Evolutionary conservation across 2,797 vertebrate species (phyloP).

Genomic region (Gallinago nigripennis): DNA sequence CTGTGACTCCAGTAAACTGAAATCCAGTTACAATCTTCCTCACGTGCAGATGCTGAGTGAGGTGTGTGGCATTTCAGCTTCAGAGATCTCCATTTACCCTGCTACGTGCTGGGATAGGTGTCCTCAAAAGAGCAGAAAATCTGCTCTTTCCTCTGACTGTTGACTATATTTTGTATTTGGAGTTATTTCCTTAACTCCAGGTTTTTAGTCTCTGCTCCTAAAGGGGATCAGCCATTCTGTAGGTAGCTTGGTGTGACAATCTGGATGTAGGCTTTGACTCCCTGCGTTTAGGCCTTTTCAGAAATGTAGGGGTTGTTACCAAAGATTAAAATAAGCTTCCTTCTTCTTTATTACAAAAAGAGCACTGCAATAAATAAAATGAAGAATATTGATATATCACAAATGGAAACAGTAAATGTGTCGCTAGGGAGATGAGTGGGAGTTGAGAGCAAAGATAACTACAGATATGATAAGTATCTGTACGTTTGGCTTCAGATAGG

Average conservation of each 20-base stretch:
- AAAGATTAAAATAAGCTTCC: neutral
- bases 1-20: neutral
- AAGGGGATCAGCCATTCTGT: neutral
- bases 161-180: neutral
- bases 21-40: neutral
- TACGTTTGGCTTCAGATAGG: constrained; percentile 49
- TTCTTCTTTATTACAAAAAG: neutral
- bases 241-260: neutral
- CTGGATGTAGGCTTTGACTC: neutral
- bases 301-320: neutral
- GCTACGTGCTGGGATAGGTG: neutral
- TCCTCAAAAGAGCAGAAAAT: neutral
- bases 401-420: constrained; percentile 32
- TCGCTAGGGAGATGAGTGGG: constrained; percentile 48
- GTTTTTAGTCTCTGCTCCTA: neutral
- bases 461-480: constrained; percentile 47
- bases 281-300: neutral
- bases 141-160: neutral
- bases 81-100: neutral
- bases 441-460: constrained; percentile 51
- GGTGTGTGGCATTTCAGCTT: neutral
- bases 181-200: neutral
- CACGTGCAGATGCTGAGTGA: neutral
- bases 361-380: constrained; percentile 31
- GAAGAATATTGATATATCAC: constrained; percentile 47